Conservation (phyloP, 2,888 invertebrate species). For the Zygogramma bicolorata region DNA sequence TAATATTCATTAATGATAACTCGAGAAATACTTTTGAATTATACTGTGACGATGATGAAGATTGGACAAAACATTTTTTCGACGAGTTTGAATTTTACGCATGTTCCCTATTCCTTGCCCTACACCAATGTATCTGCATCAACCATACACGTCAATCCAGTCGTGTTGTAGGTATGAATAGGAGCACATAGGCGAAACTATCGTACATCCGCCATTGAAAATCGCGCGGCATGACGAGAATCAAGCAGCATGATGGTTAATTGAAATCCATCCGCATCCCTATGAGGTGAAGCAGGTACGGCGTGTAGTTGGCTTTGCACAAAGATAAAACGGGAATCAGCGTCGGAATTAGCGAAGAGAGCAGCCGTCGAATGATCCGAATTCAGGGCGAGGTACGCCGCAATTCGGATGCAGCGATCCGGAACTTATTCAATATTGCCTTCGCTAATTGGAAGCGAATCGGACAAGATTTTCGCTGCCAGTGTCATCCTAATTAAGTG, state of each 20-base stretch:
- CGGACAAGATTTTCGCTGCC: slow-evolving; percentile 4
- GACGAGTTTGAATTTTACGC: no score
- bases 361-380: slow-evolving; percentile 56
- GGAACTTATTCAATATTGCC: slow-evolving; percentile 45
- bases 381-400: slow-evolving; percentile 50
- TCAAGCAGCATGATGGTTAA: slow-evolving; percentile 64
- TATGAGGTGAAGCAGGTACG: slow-evolving; percentile 59
- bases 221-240: slow-evolving; percentile 54
- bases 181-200: neutral
- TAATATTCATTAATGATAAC: no score
- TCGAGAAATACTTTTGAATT: no score
- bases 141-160: neutral
- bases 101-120: neutral
- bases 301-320: slow-evolving; percentile 59
- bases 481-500: neutral
- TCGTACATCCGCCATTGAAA: slow-evolving; percentile 42
- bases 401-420: slow-evolving; percentile 63
- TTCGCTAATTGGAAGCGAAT: slow-evolving; percentile 30
- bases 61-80: no score
- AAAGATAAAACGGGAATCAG: slow-evolving; percentile 64
- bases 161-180: neutral
- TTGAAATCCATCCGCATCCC: slow-evolving; percentile 62
- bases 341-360: slow-evolving; percentile 66
- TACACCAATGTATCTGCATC: neutral
- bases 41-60: no score